phyloP scores from a whole-genome alignment of 2,797 vertebrate species.

The Acanthis flammea region DNA sequence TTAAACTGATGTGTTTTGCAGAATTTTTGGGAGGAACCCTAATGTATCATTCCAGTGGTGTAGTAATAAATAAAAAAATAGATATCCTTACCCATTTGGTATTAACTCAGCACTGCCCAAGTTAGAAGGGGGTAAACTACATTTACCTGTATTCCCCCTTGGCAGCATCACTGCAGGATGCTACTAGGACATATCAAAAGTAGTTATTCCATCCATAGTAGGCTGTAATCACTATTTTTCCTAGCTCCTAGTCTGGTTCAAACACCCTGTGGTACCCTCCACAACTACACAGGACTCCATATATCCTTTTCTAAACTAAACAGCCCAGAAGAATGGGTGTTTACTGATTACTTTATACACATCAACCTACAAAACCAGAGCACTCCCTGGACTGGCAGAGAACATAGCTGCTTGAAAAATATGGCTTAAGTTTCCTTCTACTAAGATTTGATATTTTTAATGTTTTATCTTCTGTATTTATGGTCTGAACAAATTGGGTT shows the following conservation, averaged over 20 bases:
- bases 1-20: not conserved
- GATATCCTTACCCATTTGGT: not conserved
- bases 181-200: not conserved
- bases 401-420: not conserved
- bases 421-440: not conserved
- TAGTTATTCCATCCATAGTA: conserved; percentile 12
- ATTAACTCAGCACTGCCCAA: not conserved
- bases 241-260: not conserved
- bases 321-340: not conserved
- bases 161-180: conserved; percentile 16
- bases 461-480: conserved; percentile 1
- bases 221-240: conserved; percentile 28
- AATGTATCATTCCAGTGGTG: not conserved
- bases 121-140: not conserved
- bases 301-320: not conserved
- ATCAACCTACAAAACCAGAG: not conserved
- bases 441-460: not conserved
- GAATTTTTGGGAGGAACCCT: not conserved
- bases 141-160: conserved; percentile 17
- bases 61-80: conserved; percentile 23
- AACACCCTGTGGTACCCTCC: not conserved
- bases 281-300: not conserved
- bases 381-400: not conserved
- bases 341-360: not conserved
- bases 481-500: not conserved